phyloP scores from a whole-genome alignment of 2,888 invertebrate genomes.

The Dynastes maya region DNA sequence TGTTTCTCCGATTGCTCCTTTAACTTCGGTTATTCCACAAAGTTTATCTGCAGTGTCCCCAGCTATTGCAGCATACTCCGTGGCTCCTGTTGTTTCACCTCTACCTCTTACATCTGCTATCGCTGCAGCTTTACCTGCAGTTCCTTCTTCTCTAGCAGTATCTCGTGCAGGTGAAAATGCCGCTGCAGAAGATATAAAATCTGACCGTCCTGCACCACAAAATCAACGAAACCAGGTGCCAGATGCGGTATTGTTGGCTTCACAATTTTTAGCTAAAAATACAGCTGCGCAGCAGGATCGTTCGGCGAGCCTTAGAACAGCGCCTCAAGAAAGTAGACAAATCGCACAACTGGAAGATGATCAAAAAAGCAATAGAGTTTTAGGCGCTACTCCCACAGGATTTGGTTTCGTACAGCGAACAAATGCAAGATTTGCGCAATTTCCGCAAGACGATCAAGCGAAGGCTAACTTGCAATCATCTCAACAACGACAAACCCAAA shows the following conservation, averaged over 20 bases:
- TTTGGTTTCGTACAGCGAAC: slow-evolving; percentile 20
- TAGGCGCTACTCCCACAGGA: slow-evolving; percentile 2
- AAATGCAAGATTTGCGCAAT: slow-evolving; percentile 14
- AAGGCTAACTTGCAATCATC: slow-evolving; percentile 17
- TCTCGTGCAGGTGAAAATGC: background rate
- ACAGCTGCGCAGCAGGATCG: slow-evolving; percentile 4
- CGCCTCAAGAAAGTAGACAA: background rate
- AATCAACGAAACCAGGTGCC: slow-evolving; percentile 6
- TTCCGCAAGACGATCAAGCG: slow-evolving; percentile 8
- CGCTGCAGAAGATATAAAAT: slow-evolving; percentile 7
- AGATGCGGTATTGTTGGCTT: slow-evolving; percentile 21
- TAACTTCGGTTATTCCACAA: background rate
- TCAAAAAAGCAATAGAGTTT: slow-evolving; percentile 1
- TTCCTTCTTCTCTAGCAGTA: background rate
- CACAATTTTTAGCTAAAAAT: slow-evolving; percentile 33
- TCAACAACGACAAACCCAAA: background rate
- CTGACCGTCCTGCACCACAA: background rate
- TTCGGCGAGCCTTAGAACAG: background rate
- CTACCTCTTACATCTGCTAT: background rate
- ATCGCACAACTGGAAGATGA: background rate
- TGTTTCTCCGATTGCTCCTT: background rate
- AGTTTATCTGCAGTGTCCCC: background rate
- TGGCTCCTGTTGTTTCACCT: background rate
- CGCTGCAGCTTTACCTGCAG: background rate
- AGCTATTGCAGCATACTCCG: slow-evolving; percentile 1